Evolutionary conservation across 2,797 vertebrate genomes (phyloP).

Genomic region (Phoxinus dragarum): DNA sequence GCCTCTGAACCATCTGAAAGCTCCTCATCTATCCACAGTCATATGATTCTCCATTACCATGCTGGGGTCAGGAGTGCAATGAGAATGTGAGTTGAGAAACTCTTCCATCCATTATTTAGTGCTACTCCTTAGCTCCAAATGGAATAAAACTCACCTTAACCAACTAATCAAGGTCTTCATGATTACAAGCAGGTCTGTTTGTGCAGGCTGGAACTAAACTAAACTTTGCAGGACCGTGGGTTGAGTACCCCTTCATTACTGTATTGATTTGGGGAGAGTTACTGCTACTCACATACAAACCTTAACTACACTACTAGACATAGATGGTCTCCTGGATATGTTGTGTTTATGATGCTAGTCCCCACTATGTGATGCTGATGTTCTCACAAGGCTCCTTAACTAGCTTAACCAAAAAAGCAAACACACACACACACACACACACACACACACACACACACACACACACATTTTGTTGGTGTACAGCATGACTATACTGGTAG

Average conservation of each 20-base stretch:
- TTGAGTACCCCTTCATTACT: not conserved
- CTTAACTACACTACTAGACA: not conserved
- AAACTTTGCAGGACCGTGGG: not conserved
- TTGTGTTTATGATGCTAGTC: not conserved
- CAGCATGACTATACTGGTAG: not conserved
- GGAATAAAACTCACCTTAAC: not conserved
- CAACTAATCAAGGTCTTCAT: not conserved
- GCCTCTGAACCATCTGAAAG: conserved; percentile 29
- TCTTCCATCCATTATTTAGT: not conserved
- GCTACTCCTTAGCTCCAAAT: not conserved
- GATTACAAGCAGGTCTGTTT: not conserved
- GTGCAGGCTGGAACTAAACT: not conserved
- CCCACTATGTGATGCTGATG: not conserved
- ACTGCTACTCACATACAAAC: not conserved
- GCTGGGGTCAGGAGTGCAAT: conserved; percentile 32
- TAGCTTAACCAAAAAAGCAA: not conserved
- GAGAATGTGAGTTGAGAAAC: not conserved
- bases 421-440: no score
- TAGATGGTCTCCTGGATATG: not conserved
- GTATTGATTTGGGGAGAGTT: not conserved
- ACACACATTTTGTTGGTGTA: no score
- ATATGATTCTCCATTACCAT: conserved; percentile 10
- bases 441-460: no score
- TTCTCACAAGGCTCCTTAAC: not conserved
- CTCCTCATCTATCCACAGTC: conserved; percentile 25